Base-by-base conservation (phyloP, 1,140 invertebrate genomes). In the Atta cephalotes region DNA sequence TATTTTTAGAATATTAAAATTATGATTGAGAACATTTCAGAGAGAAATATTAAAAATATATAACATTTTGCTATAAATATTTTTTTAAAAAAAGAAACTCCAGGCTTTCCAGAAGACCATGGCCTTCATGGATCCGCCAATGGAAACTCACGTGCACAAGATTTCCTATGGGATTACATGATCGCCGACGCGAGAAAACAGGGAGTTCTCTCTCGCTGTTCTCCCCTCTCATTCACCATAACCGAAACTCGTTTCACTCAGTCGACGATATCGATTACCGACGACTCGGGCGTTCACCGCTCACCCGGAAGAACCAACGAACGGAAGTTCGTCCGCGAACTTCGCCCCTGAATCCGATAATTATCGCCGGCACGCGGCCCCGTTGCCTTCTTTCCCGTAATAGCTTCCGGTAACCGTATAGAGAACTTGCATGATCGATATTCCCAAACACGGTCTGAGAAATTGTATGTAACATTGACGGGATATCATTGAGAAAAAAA, bases 131-230 rank as follows among this genome's bases (percentile, higher is more conserved):
- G 39, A 45, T 45, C 9, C 39, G 10, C 39, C 39, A 45, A 45
- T 45, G 39, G 39, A 45, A 45, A 45, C 39, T 45, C 39, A 66
- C 85, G 91, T 80, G 90, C 80, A 60, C 70, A 89, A 90, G 86
- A 88, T 92, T 92, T 90, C 85, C 88, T 90, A 90, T 87, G 89
- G 82, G 80, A 78, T 92, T 92, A 91, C 92, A 81, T 58, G 84
- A 58, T 16, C 86, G 74, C 80, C 58, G 51, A 53, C 18, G 63
- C 89, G 89, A 88, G 77, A 77, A 86, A 88, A 79, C 76, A 71
- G 63, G 77, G 68, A 76, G 65, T 21, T 21, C 12, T 51, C 72
- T 25, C 53, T 18, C 18, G 5, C n/a, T 62, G 68, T 21, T 21
- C 9, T 18, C 49, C 35, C 28, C 60, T 16, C 60, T 60, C 85